Conservation (phyloP, 92 coral and sea anemone genomes). For the Porites cylindrica region DNA sequence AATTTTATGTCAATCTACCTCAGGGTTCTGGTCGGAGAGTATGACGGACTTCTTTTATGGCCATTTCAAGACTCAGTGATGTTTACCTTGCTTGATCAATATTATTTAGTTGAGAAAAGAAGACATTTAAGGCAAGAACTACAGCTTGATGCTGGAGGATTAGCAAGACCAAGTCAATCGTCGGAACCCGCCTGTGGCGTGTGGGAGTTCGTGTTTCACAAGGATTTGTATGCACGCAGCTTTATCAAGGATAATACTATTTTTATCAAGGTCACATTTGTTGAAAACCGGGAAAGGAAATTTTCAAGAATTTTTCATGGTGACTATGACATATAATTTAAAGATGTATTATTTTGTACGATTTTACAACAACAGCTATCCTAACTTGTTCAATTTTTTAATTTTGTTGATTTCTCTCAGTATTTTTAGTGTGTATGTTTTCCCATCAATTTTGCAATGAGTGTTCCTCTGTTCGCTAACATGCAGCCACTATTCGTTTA, state of each 20-base stretch:
- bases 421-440: too few relatives aligned
- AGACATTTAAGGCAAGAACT: slow-evolving; percentile 49
- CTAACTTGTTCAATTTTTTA: too few relatives aligned
- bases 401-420: too few relatives aligned
- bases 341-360: too few relatives aligned
- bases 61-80: slow-evolving; percentile 62
- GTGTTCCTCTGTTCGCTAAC: too few relatives aligned
- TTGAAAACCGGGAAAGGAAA: slow-evolving; percentile 16
- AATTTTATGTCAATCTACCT: slow-evolving; percentile 47
- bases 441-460: too few relatives aligned
- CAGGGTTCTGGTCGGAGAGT: slow-evolving; percentile 58
- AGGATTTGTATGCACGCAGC: slow-evolving; percentile 49
- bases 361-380: too few relatives aligned
- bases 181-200: slow-evolving; percentile 51
- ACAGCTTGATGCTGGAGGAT: not conserved
- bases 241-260: slow-evolving; percentile 65
- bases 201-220: slow-evolving; percentile 51
- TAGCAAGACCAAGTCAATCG: slow-evolving; percentile 17
- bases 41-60: slow-evolving; percentile 66
- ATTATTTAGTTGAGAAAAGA: slow-evolving; percentile 42
- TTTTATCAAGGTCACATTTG: slow-evolving; percentile 55
- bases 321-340: slow-evolving; percentile 6
- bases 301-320: slow-evolving; percentile 30
- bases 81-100: slow-evolving; percentile 57
- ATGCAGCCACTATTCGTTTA: too few relatives aligned